Base-by-base conservation (phyloP, 2,888 invertebrate species). In the Altica lythri region DNA sequence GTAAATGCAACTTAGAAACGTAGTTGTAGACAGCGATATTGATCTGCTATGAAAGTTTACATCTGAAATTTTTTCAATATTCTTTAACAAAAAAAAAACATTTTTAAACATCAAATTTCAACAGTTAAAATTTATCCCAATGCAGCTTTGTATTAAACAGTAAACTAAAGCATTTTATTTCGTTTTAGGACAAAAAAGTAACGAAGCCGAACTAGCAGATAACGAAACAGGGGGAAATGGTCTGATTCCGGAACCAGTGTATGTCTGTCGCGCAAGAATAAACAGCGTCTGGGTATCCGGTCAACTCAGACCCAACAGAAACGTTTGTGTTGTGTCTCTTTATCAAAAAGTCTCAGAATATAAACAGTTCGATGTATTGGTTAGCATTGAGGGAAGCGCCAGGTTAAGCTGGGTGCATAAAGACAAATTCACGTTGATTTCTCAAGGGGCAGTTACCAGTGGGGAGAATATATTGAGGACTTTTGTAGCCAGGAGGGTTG, bases 351-450 rank as follows among this genome's bases (percentile, higher is more conserved):
- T 61, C 10, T 14, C 55, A 4, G 78, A 79, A 49, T 77, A 78
- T 42, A 73, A 80, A 27, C 72, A 74, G 46, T 89, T 88, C 72
- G 89, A 91, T 71, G 81, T 91, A 17, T 78, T 92, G 43, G 83
- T 89, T 71, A 92, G 90, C 72, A 83, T 86, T 57, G 90, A 90
- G 65, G 85, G 85, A 61, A 86, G 90, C 53, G 89, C 88, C 1
- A 80, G 88, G 51, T 79, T 92, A 34, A 83, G 81, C 57, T 93
- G 93, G 92, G 81, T 81, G 34, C 76, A 80, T n/a, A 90, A 91
- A 87, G 80, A 81, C 60, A 87, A 86, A 72, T 90, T 85, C 70
- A 80, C 80, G 1, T 72, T 77, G 8, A 81, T 83, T 55, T 87
- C 88, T 0, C 80, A 81, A 53, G 91, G 91, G 4, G 84, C 86